These are phyloP conservation scores for Trichechus manatus DNA, from an alignment of 2,113 vertebrate genomes.

Conservation along the genomic window DNA sequence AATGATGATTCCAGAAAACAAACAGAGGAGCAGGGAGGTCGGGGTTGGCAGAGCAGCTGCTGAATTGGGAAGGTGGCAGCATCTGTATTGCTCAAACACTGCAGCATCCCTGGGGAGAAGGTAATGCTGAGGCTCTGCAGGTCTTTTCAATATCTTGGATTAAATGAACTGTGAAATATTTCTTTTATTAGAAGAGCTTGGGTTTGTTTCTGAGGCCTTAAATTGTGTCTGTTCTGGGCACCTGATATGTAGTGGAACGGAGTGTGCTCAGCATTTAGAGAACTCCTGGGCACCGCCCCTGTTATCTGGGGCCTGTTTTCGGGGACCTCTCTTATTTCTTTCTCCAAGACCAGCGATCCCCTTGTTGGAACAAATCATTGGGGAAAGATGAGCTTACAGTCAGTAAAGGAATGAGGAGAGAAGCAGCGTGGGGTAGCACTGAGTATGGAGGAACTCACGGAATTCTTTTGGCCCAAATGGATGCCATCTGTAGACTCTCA, in stretches of 20 bases:
- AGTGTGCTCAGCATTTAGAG: constrained; percentile 70
- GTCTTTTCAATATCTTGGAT: constrained; percentile 89
- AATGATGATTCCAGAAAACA: not conserved
- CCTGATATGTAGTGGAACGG: constrained; percentile 67
- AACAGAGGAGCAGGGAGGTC: not conserved
- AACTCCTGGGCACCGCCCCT: constrained; percentile 67
- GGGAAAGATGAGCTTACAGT: not conserved
- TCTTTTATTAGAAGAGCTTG: constrained; percentile 88
- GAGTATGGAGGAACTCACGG: not conserved
- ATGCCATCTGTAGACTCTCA: not conserved
- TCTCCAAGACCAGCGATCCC: not conserved
- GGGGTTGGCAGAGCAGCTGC: constrained; percentile 58
- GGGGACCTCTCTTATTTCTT: constrained; percentile 57
- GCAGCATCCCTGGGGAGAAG: constrained; percentile 78
- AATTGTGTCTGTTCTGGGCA: constrained; percentile 80
- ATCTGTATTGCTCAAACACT: constrained; percentile 81
- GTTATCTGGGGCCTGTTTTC: constrained; percentile 72
- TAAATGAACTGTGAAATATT: constrained; percentile 91
- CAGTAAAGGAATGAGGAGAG: not conserved
- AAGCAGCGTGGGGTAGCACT: rapidly evolving
- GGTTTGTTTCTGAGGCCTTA: constrained; percentile 86
- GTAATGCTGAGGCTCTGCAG: constrained; percentile 86
- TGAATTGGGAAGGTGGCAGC: constrained; percentile 74
- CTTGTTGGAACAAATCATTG: not conserved
- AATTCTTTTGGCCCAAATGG: not conserved